phyloP scores from a whole-genome alignment of 2,797 vertebrate genomes.

The Yasuhikotakia modesta region DNA sequence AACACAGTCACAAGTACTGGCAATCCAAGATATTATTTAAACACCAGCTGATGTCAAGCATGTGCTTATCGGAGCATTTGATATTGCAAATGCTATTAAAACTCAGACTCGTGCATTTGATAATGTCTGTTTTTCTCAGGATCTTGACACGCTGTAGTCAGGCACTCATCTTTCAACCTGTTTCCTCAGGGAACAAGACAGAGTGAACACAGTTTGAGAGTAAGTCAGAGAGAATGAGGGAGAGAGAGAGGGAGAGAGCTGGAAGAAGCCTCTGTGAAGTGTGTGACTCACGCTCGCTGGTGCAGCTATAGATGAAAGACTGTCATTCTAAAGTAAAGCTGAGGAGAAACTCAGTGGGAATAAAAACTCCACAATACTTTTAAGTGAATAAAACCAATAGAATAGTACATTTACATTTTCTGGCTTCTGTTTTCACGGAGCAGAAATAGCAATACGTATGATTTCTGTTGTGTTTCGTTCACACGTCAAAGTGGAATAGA shows the following conservation, averaged over 20 bases:
- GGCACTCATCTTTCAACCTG: constrained; percentile 48
- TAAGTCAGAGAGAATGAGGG: constrained; percentile 38
- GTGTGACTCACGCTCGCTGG: constrained; percentile 37
- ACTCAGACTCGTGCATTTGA: constrained; percentile 40
- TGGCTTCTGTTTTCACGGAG: constrained; percentile 27
- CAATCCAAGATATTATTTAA: constrained; percentile 22
- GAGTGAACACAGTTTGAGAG: constrained; percentile 44
- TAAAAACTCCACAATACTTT: constrained; percentile 46
- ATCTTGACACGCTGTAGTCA: constrained; percentile 48
- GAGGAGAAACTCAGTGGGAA: constrained; percentile 39
- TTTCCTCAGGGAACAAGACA: constrained; percentile 47
- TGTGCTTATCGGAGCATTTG: constrained; percentile 42
- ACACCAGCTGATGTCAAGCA: constrained; percentile 30
- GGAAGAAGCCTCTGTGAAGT: constrained; percentile 41
- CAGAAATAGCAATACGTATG: constrained; percentile 18
- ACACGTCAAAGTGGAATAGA: constrained; percentile 35
- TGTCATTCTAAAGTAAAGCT: constrained; percentile 47
- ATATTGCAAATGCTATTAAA: constrained; percentile 49
- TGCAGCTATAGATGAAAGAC: constrained; percentile 47
- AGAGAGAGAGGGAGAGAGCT: constrained; percentile 7
- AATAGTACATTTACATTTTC: constrained; percentile 48
- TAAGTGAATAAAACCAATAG: constrained; percentile 48
- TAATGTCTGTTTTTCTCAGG: constrained; percentile 48
- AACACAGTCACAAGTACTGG: background rate
- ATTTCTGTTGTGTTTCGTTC: constrained; percentile 43